Evolutionary conservation across 2,888 invertebrate species (phyloP).

Genomic region (Pocota personata): DNA sequence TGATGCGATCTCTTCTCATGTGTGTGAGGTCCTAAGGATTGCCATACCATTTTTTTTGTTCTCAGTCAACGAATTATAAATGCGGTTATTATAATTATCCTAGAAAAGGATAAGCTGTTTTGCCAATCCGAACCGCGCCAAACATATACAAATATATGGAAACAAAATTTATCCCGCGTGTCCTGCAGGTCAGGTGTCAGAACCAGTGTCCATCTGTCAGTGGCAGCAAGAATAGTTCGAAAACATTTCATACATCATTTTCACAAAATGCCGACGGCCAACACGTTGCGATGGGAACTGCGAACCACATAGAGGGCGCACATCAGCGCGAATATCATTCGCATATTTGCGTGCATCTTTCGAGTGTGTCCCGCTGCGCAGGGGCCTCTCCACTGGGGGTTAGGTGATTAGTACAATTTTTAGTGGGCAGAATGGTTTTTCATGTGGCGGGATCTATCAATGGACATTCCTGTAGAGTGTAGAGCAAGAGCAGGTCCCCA

Average conservation of each 20-base stretch:
- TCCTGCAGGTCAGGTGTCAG: constrained; percentile 70
- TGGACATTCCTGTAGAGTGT: constrained; percentile 26
- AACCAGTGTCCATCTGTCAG: constrained; percentile 73
- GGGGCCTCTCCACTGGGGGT: constrained; percentile 67
- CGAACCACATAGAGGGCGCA: constrained; percentile 31
- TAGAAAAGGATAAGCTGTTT: constrained; percentile 60
- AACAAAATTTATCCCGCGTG: constrained; percentile 8
- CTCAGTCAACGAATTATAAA: constrained; percentile 18
- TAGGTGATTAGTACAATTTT: constrained; percentile 73
- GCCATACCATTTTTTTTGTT: constrained; percentile 61
- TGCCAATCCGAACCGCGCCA: constrained; percentile 3
- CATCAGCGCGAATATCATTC: constrained; percentile 66
- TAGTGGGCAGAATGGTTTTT: constrained; percentile 63
- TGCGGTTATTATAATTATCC: constrained; percentile 60
- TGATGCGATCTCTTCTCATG: constrained; percentile 49
- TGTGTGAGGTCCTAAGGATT: constrained; percentile 52
- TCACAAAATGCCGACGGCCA: constrained; percentile 60
- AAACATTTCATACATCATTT: constrained; percentile 71
- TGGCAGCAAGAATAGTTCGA: constrained; percentile 52
- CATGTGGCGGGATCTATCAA: constrained; percentile 64
- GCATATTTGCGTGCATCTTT: constrained; percentile 54
- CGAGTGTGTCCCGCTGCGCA: constrained; percentile 64
- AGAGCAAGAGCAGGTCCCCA: constrained; percentile 4
- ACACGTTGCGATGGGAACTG: not conserved
- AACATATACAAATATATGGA: constrained; percentile 40